phyloP scores from a whole-genome alignment of 2,888 invertebrate species.

The Coelopa pilipes region DNA sequence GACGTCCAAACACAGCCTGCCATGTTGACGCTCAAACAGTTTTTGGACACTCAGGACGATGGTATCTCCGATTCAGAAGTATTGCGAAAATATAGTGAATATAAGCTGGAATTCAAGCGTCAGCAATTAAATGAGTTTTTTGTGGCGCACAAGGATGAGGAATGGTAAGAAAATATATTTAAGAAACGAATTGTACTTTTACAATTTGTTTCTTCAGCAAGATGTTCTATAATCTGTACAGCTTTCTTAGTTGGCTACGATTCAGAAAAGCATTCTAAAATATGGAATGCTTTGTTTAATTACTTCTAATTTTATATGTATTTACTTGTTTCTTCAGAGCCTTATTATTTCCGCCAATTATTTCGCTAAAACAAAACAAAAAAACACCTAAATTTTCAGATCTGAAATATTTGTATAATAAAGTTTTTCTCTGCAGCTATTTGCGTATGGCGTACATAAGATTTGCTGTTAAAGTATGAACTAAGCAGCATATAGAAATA shows the following conservation, averaged over 20 bases:
- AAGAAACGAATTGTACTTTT: constrained; percentile 21
- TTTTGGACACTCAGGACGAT: constrained; percentile 95
- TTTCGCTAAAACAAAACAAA: neutral
- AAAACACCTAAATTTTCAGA: constrained; percentile 6
- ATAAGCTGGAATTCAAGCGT: constrained; percentile 95
- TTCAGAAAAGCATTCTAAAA: neutral
- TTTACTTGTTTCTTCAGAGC: neutral
- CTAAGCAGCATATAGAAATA: constrained; percentile 42
- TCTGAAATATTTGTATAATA: constrained; percentile 52
- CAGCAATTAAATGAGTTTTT: constrained; percentile 99
- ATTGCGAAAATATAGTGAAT: constrained; percentile 96
- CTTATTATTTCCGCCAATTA: neutral
- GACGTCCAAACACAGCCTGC: constrained; percentile 83
- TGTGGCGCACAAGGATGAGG: constrained; percentile 98
- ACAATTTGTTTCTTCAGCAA: neutral
- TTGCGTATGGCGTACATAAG: constrained; percentile 56
- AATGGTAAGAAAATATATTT: constrained; percentile 82
- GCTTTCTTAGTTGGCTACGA: too few relatives aligned
- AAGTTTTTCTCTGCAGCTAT: constrained; percentile 65
- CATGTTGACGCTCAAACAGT: constrained; percentile 97
- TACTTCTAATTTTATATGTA: neutral
- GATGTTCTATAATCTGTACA: neutral
- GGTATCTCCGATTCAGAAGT: constrained; percentile 97
- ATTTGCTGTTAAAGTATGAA: constrained; percentile 44
- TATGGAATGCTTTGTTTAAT: neutral